Evolutionary conservation across 2,888 invertebrate species (phyloP).

Genomic region (Watsonalla cultraria): DNA sequence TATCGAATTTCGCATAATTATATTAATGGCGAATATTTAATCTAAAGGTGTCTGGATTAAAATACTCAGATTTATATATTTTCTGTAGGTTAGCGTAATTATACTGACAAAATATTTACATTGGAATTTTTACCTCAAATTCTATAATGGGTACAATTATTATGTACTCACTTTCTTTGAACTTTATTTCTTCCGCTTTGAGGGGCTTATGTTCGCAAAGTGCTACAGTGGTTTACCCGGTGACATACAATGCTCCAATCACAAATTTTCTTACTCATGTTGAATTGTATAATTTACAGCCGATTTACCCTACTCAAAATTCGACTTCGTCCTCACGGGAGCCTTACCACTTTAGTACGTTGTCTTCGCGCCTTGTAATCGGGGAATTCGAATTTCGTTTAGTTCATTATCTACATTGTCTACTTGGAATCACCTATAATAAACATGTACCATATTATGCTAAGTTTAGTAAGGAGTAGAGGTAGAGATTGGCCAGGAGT

Average conservation of each 20-base stretch:
- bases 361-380: constrained; percentile 26
- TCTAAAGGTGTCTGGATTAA: too few species aligned
- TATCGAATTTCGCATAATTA: neutral
- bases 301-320: neutral
- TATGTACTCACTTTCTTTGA: constrained; percentile 14
- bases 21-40: neutral
- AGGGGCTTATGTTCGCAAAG: constrained; percentile 46
- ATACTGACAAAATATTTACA: constrained; percentile 32
- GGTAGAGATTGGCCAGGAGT: constrained; percentile 22
- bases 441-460: constrained; percentile 15
- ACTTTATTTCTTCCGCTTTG: constrained; percentile 37
- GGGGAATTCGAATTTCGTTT: constrained; percentile 14
- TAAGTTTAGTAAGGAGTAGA: constrained; percentile 4
- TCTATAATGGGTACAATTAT: neutral
- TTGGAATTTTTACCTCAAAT: neutral
- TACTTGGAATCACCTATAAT: constrained; percentile 9
- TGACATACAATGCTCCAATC: neutral
- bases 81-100: constrained; percentile 41
- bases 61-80: constrained; percentile 2
- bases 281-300: constrained; percentile 1
- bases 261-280: constrained; percentile 1
- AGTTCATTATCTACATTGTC: constrained; percentile 5
- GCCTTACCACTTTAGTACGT: constrained; percentile 37
- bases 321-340: neutral
- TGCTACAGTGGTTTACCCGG: constrained; percentile 38